phyloP scores from a whole-genome alignment of 2,888 invertebrate genomes.

The Synergus itoensis region DNA sequence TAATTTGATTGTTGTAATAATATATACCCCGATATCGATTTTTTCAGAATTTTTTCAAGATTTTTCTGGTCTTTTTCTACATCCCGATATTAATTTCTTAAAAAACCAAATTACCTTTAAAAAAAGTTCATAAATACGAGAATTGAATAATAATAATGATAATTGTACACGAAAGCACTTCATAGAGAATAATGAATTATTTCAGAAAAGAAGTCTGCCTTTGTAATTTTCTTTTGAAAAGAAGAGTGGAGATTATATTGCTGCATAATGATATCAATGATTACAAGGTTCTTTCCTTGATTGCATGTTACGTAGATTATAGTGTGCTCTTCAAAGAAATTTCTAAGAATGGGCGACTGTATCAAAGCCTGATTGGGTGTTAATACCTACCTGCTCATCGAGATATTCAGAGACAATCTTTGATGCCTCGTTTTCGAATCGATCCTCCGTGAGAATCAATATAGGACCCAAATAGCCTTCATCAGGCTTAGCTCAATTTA shows the following conservation, averaged over 20 bases:
- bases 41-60: no score
- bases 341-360: conserved; percentile 27
- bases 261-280: conserved; percentile 20
- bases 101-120: no score
- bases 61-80: no score
- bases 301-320: conserved; percentile 16
- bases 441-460: conserved; percentile 31
- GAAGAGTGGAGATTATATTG: background rate
- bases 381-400: conserved; percentile 15
- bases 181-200: background rate
- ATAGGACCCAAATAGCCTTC: background rate
- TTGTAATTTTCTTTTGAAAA: background rate
- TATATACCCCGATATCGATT: no score
- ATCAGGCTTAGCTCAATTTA: background rate
- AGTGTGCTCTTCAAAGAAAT: conserved; percentile 22
- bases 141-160: background rate
- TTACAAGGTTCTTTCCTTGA: conserved; percentile 23
- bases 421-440: background rate
- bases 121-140: no score
- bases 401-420: conserved; percentile 12
- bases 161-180: background rate
- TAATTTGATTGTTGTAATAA: background rate
- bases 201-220: background rate
- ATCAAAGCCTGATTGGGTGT: conserved; percentile 34
- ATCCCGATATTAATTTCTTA: no score